Percentiles rank a stretch among this genome's conserved stretches.
These are phyloP conservation scores for Enteromius treurensis DNA, from an alignment of 2,797 vertebrate species.

Conservation along the genomic window DNA sequence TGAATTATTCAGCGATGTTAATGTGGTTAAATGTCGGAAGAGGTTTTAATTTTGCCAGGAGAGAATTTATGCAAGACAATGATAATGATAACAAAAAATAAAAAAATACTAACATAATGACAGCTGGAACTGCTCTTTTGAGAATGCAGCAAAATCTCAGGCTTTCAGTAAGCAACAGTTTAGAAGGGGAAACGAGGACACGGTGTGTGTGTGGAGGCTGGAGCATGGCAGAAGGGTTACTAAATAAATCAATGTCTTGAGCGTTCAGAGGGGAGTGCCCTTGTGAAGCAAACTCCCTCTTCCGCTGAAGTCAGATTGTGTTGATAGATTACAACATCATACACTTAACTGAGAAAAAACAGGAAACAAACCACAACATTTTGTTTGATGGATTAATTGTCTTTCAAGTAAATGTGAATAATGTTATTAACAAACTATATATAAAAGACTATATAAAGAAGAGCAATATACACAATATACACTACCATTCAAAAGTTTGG, in stretches of 20 bases:
- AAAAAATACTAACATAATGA: neutral
- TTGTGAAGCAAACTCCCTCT: conserved; percentile 33
- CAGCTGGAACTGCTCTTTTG: conserved; percentile 8
- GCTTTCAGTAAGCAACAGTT: conserved; percentile 35
- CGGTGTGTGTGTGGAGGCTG: neutral
- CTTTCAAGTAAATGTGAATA: neutral
- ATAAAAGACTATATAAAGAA: neutral
- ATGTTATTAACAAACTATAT: neutral
- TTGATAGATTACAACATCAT: conserved; percentile 41
- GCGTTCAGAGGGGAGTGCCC: conserved; percentile 45
- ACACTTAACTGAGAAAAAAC: conserved; percentile 9
- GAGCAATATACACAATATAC: too few species aligned
- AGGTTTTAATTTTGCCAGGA: conserved; percentile 1
- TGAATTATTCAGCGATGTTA: conserved; percentile 47
- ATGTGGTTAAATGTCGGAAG: neutral
- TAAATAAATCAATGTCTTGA: conserved; percentile 46
- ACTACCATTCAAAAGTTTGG: too few species aligned
- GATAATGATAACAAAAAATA: neutral
- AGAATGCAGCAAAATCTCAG: conserved; percentile 33
- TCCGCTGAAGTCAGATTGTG: conserved; percentile 10
- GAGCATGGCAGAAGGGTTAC: conserved; percentile 35
- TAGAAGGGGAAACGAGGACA: conserved; percentile 37
- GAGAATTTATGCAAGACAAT: neutral
- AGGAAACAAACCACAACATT: neutral
- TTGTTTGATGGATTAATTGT: conserved; percentile 3